Evolutionary conservation across 2,888 invertebrate species (phyloP).

Genomic region (Epirrhoe tristata): DNA sequence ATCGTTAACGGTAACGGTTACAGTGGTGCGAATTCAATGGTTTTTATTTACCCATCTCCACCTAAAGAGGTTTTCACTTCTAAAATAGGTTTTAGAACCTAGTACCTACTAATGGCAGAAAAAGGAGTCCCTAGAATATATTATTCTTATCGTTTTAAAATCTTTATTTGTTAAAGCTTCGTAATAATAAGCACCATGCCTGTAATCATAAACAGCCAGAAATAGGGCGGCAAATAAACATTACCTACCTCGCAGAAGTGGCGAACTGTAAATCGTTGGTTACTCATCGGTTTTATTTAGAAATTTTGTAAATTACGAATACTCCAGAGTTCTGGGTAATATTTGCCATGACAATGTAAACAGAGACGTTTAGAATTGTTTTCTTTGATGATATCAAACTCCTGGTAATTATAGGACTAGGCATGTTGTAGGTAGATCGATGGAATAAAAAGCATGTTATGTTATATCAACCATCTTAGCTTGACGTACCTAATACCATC

Average conservation of each 20-base stretch:
- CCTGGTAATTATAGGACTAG: not conserved
- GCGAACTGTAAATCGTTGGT: conserved; percentile 48
- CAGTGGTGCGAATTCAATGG: too few species aligned
- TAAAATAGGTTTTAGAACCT: too few species aligned
- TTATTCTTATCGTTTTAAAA: not conserved
- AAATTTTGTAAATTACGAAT: conserved; percentile 43
- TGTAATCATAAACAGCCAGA: conserved; percentile 52
- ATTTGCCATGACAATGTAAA: conserved; percentile 59
- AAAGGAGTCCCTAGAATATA: too few species aligned
- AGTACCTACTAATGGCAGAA: too few species aligned
- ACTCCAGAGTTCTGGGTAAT: conserved; percentile 50
- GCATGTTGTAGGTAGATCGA: too few species aligned
- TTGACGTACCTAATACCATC: too few species aligned
- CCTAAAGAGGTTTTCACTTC: too few species aligned
- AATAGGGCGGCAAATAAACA: conserved; percentile 59
- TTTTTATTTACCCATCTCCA: too few species aligned
- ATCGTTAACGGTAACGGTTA: too few species aligned
- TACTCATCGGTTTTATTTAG: conserved; percentile 57
- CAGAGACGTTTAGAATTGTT: not conserved
- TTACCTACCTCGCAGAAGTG: conserved; percentile 46
- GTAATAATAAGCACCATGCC: conserved; percentile 18
- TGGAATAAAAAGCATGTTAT: too few species aligned
- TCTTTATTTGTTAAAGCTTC: not conserved
- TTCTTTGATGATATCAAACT: not conserved
- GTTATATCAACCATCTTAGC: too few species aligned